Conservation (phyloP, 2,888 invertebrate species). For the Agapetus fuscipes region DNA sequence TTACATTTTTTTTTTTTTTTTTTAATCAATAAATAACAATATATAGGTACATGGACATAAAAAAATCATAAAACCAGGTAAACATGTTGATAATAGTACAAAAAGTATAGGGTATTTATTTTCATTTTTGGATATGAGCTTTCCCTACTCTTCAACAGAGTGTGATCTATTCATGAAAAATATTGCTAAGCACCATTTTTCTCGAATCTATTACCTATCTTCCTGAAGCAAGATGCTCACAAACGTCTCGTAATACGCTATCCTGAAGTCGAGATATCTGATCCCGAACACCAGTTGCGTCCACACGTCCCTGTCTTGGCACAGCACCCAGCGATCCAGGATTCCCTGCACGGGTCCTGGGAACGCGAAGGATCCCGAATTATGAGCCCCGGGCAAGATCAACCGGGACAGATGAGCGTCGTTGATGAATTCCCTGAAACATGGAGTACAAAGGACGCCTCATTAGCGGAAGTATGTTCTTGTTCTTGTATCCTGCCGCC, state of each 20-base stretch:
- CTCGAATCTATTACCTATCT: slow-evolving; percentile 32
- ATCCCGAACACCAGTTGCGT: slow-evolving; percentile 77
- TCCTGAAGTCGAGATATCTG: slow-evolving; percentile 70
- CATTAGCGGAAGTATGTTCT: neutral
- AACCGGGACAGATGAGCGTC: slow-evolving; percentile 38
- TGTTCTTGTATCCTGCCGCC: too few relatives aligned
- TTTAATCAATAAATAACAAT: too few relatives aligned
- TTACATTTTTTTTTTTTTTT: too few relatives aligned
- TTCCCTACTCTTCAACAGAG: too few relatives aligned
- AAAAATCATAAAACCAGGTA: too few relatives aligned
- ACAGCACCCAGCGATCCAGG: slow-evolving; percentile 32
- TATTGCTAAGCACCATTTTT: too few relatives aligned
- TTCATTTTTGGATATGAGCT: too few relatives aligned
- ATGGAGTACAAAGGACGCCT: neutral
- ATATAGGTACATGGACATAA: too few relatives aligned
- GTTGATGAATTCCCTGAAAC: slow-evolving; percentile 33
- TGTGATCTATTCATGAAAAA: too few relatives aligned
- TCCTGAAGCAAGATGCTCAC: slow-evolving; percentile 25
- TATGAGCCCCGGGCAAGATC: slow-evolving; percentile 43
- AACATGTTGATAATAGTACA: too few relatives aligned
- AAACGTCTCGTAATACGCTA: slow-evolving; percentile 51
- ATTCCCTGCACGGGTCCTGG: slow-evolving; percentile 27
- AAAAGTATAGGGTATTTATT: too few relatives aligned
- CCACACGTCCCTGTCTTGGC: slow-evolving; percentile 73
- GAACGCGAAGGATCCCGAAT: slow-evolving; percentile 46